Conservation (phyloP, 2,113 vertebrate genomes). For the Hemiscyllium ocellatum region DNA sequence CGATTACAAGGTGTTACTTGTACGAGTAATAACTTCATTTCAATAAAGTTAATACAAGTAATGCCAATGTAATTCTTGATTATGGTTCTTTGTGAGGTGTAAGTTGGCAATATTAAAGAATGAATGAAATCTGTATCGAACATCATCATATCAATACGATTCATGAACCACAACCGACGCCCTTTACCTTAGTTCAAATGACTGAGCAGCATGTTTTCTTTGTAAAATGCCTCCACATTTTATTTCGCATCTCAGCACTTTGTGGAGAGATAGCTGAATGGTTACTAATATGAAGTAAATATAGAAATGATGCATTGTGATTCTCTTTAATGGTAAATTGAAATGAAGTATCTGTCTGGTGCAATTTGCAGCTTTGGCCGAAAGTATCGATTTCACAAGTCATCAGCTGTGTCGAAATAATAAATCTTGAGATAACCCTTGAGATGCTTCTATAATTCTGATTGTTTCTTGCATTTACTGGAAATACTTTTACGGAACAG, state of each 20-base stretch:
- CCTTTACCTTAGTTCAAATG: background rate
- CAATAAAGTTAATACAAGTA: background rate
- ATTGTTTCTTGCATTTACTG: slow-evolving; percentile 4
- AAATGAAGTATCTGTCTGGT: background rate
- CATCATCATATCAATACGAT: background rate
- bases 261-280: background rate
- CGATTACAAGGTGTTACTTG: background rate
- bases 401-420: background rate
- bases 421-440: background rate
- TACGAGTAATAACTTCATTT: background rate
- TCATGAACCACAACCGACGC: background rate
- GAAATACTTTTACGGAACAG: background rate
- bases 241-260: background rate
- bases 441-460: background rate
- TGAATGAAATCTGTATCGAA: background rate
- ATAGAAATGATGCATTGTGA: background rate
- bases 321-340: background rate
- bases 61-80: background rate
- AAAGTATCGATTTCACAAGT: slow-evolving; percentile 23
- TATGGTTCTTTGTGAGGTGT: background rate
- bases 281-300: background rate
- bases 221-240: background rate
- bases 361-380: background rate
- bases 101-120: background rate
- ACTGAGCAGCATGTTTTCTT: background rate